These are phyloP conservation scores for Armadillidium nasatum DNA, from an alignment of 1,140 invertebrate genomes.

Conservation along the genomic window DNA sequence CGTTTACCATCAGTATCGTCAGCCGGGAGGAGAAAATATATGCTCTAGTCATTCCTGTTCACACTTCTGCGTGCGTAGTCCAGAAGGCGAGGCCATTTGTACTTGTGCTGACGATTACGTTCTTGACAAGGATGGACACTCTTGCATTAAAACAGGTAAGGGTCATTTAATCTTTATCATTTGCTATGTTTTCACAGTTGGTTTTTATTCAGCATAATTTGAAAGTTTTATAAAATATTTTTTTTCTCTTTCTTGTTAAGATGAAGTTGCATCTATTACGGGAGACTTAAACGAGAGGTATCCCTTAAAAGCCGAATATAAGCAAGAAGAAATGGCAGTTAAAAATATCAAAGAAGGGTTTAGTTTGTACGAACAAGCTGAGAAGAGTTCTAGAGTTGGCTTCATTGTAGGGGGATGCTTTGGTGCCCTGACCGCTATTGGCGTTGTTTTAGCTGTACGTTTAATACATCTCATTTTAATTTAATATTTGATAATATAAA, in stretches of 20 bases:
- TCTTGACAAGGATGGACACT: conserved; percentile 12
- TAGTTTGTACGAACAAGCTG: not conserved
- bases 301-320: too few species aligned
- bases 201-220: not conserved
- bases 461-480: not conserved
- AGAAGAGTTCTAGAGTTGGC: not conserved
- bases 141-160: conserved; percentile 26
- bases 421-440: not conserved
- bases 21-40: conserved; percentile 66
- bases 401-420: not conserved
- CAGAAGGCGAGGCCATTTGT: conserved; percentile 39
- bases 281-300: not conserved
- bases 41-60: conserved; percentile 53
- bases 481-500: not conserved
- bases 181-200: not conserved
- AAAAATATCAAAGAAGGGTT: not conserved
- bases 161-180: not conserved
- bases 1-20: conserved; percentile 88
- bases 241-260: not conserved
- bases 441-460: not conserved
- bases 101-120: conserved; percentile 27
- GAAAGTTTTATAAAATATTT: not conserved
- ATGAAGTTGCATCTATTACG: not conserved
- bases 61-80: conserved; percentile 55
- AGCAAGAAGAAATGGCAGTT: too few species aligned